Evolutionary conservation across 2,797 vertebrate genomes (phyloP), one percentile per base, ranked within the genome.

Genomic region (Phoeniculus purpureus): DNA sequence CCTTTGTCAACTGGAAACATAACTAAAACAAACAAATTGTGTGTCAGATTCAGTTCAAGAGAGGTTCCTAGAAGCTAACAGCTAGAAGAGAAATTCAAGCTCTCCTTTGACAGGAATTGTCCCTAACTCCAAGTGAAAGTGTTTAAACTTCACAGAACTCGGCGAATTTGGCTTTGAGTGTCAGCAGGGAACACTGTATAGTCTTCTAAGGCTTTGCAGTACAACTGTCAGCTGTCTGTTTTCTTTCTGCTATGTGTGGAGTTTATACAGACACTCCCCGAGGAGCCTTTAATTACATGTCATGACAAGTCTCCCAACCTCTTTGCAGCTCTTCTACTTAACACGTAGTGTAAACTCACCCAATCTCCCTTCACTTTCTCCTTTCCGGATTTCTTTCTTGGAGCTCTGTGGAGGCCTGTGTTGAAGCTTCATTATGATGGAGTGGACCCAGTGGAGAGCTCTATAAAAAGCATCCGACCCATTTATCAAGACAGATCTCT

Each of bases 271-370:
- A 90, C 94, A 79, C 94, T 96, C 96, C 95, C 94, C 81, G 86
- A 92, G 96, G 96, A 94, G 92, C 95, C 93, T 94, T 96, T 96
- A 96, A 97, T 97, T 96, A 95, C 93, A 88, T 94, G 94, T 96
- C 96, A 96, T 96, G 95, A 97, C 95, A 96, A 95, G 95, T 93
- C 95, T 94, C 94, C 95, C 95, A 96, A 96, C 91, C 95, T 95
- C 87, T 95, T 92, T 94, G 95, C 95, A 92, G 96, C 84, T 95
- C 93, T 88, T 92, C 94, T 94, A 95, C 96, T 96, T 96, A 96
- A 96, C 95, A 93, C 95, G 3, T 89, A 93, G 93, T 94, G 93
- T 94, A 95, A 95, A 95, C 89, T 91, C 93, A 87, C 92, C 91
- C 94, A 88, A 92, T 93, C 89, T 95, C 85, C 88, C 90, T 85